Conservation (phyloP, 2,888 invertebrate genomes). For the Mimachlamys varia region DNA sequence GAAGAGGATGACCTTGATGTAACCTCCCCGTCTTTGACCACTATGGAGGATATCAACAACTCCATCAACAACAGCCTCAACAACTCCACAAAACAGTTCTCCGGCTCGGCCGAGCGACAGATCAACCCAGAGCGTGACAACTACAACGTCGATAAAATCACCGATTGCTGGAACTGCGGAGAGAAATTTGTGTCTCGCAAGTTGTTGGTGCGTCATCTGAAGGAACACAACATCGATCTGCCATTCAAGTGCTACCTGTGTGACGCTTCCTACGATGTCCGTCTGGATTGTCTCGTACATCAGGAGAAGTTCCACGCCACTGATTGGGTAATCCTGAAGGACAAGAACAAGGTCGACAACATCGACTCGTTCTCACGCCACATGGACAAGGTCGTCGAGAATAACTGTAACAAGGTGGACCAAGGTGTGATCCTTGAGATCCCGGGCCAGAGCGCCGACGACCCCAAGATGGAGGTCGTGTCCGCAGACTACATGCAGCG, state of each 20-base stretch:
- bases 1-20: constrained; percentile 60
- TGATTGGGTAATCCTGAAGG: constrained; percentile 91
- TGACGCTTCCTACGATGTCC: constrained; percentile 91
- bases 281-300: constrained; percentile 91
- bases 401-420: constrained; percentile 67
- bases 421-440: constrained; percentile 65
- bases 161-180: constrained; percentile 77
- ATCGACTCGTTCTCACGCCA: constrained; percentile 71
- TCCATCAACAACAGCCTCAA: constrained; percentile 39
- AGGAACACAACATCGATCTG: constrained; percentile 82
- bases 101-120: constrained; percentile 65
- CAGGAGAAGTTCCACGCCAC: constrained; percentile 89
- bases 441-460: constrained; percentile 65
- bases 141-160: constrained; percentile 79
- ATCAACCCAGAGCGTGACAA: constrained; percentile 79
- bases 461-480: constrained; percentile 65
- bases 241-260: constrained; percentile 95
- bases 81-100: constrained; percentile 55
- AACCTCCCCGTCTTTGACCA: constrained; percentile 46
- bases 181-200: constrained; percentile 73
- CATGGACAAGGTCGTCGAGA: constrained; percentile 75
- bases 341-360: constrained; percentile 76
- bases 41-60: constrained; percentile 48
- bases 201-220: constrained; percentile 76
- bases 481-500: constrained; percentile 74